These are phyloP conservation scores for Marmota flaviventris DNA, from an alignment of 2,113 vertebrate species.

Conservation along the genomic window DNA sequence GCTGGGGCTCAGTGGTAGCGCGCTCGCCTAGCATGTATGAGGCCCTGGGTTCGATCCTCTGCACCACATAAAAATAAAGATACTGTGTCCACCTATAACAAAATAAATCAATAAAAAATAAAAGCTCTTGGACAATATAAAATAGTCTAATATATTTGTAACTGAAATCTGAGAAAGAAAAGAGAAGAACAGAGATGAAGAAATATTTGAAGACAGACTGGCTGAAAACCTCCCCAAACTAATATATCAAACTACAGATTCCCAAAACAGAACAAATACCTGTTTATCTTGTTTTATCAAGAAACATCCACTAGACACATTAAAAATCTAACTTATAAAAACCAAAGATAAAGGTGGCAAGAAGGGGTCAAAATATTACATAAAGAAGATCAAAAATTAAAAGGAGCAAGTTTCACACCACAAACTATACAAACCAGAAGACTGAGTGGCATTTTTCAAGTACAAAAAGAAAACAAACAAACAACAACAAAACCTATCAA, in stretches of 20 bases:
- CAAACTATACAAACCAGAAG: not conserved
- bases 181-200: not conserved
- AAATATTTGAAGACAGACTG: constrained; percentile 11
- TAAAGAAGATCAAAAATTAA: not conserved
- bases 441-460: not conserved
- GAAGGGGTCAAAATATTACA: not conserved
- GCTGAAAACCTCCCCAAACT: not conserved
- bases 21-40: too few species aligned
- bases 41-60: too few species aligned
- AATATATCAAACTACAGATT: not conserved
- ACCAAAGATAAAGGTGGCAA: not conserved
- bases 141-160: not conserved
- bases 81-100: too few species aligned
- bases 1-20: too few species aligned
- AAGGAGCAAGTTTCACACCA: not conserved
- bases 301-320: not conserved
- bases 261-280: not conserved
- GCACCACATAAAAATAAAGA: too few species aligned
- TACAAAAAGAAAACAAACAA: not conserved
- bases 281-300: not conserved
- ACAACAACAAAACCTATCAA: not conserved
- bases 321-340: not conserved
- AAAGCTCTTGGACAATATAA: not conserved
- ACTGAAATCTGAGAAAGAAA: not conserved
- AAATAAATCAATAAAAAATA: too few species aligned